These are phyloP conservation scores for Syrrhaptes paradoxus DNA, from an alignment of 2,113 vertebrate species.

Conservation along the genomic window DNA sequence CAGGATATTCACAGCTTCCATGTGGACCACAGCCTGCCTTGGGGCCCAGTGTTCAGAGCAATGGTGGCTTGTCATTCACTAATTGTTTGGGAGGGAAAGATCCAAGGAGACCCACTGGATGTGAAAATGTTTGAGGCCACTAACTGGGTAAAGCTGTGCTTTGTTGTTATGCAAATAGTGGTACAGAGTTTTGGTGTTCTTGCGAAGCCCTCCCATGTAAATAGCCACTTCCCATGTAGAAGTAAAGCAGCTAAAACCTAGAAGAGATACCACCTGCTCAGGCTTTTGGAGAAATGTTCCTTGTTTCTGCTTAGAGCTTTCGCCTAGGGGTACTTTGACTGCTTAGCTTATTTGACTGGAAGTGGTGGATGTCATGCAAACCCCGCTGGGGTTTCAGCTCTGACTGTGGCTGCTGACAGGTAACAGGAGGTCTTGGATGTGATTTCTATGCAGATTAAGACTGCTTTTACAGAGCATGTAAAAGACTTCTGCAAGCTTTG, in stretches of 20 bases:
- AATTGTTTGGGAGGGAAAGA: conserved; percentile 58
- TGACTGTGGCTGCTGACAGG: background rate
- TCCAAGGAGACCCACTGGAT: conserved; percentile 74
- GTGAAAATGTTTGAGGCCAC: conserved; percentile 76
- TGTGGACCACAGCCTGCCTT: conserved; percentile 16
- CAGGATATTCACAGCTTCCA: conserved; percentile 48
- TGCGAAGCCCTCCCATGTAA: background rate
- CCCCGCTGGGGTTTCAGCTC: background rate
- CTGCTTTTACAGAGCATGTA: background rate
- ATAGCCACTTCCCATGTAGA: background rate
- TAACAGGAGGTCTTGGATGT: background rate
- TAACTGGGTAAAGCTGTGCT: conserved; percentile 61
- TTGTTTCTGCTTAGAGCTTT: background rate
- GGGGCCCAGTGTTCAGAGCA: conserved; percentile 54
- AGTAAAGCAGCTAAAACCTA: background rate
- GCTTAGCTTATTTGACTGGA: background rate
- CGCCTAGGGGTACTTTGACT: background rate
- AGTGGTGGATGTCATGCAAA: background rate
- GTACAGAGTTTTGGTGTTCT: background rate
- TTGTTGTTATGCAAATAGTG: background rate
- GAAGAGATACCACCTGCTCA: background rate
- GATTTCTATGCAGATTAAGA: background rate
- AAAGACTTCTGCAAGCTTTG: background rate
- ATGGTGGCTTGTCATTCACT: conserved; percentile 72
- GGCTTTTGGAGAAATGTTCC: background rate